Percentiles rank a stretch among this genome's conserved stretches.
Evolutionary conservation across 2,113 vertebrate species (phyloP).

Genomic region (Calonectris borealis): DNA sequence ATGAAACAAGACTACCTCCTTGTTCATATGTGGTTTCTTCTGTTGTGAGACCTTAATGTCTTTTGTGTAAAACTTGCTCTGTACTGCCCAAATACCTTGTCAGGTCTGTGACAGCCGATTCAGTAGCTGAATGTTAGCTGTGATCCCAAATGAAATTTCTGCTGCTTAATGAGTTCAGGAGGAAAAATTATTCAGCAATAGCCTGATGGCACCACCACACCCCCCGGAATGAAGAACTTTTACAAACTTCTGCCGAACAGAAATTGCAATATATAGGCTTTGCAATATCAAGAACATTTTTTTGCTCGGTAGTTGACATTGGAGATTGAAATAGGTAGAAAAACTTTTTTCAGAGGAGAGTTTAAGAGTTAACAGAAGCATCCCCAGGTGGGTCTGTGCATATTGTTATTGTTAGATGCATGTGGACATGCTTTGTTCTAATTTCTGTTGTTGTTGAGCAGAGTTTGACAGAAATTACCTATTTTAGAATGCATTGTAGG

Average conservation of each 20-base stretch:
- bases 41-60: neutral
- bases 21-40: neutral
- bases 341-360: neutral
- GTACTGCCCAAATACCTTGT: neutral
- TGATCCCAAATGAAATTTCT: neutral
- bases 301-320: neutral
- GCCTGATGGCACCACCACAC: neutral
- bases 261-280: neutral
- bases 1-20: neutral
- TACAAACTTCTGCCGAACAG: neutral
- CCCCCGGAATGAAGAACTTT: neutral
- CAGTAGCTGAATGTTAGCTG: neutral
- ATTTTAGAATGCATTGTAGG: accelerated
- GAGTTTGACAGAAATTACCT: neutral
- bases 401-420: neutral
- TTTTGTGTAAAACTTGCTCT: neutral
- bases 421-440: accelerated
- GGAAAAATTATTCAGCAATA: neutral
- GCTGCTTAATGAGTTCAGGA: neutral
- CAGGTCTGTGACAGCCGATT: neutral
- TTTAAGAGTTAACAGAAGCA: neutral
- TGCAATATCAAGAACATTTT: neutral
- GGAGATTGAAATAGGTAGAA: neutral
- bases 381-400: neutral
- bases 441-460: neutral